Evolutionary conservation across 2,888 invertebrate genomes (phyloP).

Genomic region (Leptothorax acervorum): DNA sequence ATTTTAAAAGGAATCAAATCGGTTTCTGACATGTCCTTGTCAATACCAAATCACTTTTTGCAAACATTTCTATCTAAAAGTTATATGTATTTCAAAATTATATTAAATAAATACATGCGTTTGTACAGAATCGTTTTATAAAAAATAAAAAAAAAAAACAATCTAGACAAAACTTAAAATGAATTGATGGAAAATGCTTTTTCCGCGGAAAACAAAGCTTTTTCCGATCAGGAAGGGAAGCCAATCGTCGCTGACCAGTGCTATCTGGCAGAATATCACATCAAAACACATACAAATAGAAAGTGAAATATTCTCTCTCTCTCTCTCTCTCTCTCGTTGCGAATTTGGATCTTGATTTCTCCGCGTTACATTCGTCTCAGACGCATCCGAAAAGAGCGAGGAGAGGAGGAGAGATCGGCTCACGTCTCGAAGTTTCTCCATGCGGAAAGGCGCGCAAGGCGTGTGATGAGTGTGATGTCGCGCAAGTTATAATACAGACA

Average conservation of each 20-base stretch:
- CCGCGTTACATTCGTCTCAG: slow-evolving; percentile 1
- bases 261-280: slow-evolving; percentile 65
- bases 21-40: not conserved
- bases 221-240: not conserved
- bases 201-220: not conserved
- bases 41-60: not conserved
- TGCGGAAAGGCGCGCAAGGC: slow-evolving; percentile 40
- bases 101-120: not conserved
- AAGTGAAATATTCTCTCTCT: slow-evolving; percentile 59
- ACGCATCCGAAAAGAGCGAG: slow-evolving; percentile 19
- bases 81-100: not conserved
- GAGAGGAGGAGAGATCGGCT: slow-evolving; percentile 18
- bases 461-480: slow-evolving; percentile 61
- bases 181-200: not conserved
- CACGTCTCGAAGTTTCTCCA: slow-evolving; percentile 12
- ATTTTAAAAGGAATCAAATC: not conserved
- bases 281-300: slow-evolving; percentile 69
- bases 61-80: slow-evolving; percentile 11
- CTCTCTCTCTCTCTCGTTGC: slow-evolving; percentile 2
- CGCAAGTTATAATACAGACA: slow-evolving; percentile 78
- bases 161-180: slow-evolving; percentile 13
- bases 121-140: not conserved
- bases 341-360: not conserved
- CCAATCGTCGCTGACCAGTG: slow-evolving; percentile 24
- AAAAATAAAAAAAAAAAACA: not conserved